phyloP scores from a whole-genome alignment of 2,888 invertebrate species.

The Drosophila ochracea region DNA sequence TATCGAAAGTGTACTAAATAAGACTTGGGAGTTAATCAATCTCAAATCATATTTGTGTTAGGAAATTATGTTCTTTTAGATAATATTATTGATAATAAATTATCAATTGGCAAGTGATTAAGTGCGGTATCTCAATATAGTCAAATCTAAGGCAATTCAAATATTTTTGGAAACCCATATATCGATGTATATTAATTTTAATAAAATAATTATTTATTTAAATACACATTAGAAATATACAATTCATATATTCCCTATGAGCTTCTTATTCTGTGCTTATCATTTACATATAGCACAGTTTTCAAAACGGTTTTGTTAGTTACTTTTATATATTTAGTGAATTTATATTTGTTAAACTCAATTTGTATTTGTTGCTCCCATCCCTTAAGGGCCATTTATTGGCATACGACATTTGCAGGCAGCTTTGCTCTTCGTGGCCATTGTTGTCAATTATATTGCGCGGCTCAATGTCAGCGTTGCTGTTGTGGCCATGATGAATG shows the following conservation, averaged over 20 bases:
- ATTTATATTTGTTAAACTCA: background rate
- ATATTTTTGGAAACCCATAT: background rate
- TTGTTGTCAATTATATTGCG: constrained; percentile 88
- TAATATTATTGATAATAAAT: background rate
- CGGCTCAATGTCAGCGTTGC: constrained; percentile 90
- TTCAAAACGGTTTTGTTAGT: background rate
- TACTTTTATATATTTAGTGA: background rate
- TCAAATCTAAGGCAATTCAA: background rate
- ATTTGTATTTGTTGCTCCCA: background rate
- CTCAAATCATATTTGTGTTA: background rate
- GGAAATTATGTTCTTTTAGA: background rate
- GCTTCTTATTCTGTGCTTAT: background rate
- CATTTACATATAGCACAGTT: background rate
- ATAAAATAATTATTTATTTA: background rate
- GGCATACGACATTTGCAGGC: constrained; percentile 89
- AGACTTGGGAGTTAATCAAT: background rate
- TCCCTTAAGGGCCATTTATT: constrained; percentile 82
- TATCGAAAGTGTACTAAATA: background rate
- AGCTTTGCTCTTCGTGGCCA: constrained; percentile 87
- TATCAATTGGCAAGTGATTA: background rate
- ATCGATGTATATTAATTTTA: background rate
- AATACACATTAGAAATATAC: background rate
- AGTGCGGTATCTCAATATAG: background rate
- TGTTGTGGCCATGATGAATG: constrained; percentile 90
- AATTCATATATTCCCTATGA: background rate